Conservation (phyloP, 2,888 invertebrate genomes). For the Macrophya alboannulata region DNA sequence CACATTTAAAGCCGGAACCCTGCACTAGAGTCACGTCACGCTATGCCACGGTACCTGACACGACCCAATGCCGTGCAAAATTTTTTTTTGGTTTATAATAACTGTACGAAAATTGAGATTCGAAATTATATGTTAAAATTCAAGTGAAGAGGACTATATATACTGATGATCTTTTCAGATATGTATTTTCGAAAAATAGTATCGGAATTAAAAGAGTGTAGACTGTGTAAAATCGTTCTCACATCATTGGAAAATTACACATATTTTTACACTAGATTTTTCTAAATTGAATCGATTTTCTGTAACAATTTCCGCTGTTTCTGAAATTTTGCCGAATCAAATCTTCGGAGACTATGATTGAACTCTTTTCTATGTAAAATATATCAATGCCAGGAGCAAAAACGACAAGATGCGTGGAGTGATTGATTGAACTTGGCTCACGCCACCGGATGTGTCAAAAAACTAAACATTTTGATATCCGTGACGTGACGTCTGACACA, state of each 20-base stretch:
- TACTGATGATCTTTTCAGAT: neutral
- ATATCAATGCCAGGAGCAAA: neutral
- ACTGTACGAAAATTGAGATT: neutral
- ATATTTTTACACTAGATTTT: neutral
- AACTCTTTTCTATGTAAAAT: neutral
- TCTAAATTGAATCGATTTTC: neutral
- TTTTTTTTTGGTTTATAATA: neutral
- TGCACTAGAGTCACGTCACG: neutral
- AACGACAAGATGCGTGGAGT: neutral
- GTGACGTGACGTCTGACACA: neutral
- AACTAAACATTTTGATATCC: neutral
- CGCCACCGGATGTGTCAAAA: neutral
- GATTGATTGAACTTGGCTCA: neutral
- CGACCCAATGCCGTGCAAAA: neutral
- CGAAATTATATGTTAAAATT: neutral
- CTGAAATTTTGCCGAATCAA: neutral
- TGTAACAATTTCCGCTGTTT: neutral
- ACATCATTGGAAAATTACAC: neutral
- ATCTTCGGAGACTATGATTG: neutral
- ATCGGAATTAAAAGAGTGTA: neutral
- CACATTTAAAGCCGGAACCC: neutral
- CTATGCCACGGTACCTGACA: neutral
- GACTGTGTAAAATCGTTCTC: neutral
- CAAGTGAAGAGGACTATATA: no score
- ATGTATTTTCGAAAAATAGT: neutral